Evolutionary conservation across 2,888 invertebrate species (phyloP), one percentile per base, ranked within the genome.

Genomic region (Ormyrus rosae): DNA sequence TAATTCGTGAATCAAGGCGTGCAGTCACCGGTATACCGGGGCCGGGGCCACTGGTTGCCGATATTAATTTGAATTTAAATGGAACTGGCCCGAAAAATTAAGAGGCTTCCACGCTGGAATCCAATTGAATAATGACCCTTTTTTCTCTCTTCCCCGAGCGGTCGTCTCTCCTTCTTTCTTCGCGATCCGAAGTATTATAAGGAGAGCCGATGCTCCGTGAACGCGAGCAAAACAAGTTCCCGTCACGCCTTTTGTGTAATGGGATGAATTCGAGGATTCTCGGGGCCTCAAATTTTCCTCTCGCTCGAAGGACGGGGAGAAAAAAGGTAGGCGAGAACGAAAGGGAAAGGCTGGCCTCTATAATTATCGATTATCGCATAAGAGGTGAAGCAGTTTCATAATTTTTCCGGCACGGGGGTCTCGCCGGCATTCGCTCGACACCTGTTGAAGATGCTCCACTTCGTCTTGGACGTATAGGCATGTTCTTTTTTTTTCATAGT

Each of bases 301-400:
- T 73, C 70, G 65, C 63, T 67, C 63, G 77, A 2, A 34, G 34
- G 45, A n/a, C 9, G 8, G 19, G 34, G 48, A 50, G 13, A 13
- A 11, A 60, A 48, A 46, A 0, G 2, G 34, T 3, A 34, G 48
- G 56, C 61, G n/a, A 19, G 19, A 9, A 65, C n/a, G 53, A n/a
- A 61, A 64, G n/a, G 13, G 8, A 13, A n/a, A 61, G 7, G n/a
- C 51, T 65, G 55, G 10, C 13, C 63, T 60, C 45, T 70, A 61
- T 78, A 89, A 89, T 89, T 89, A 89, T 84, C 86, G 87, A 88
- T 88, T 87, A 88, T 85, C 84, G 84, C 70, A n/a, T 56, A 45
- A 64, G 58, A 19, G 50, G 11, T n/a, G 46, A 13, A 75, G 81
- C 83, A 84, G 83, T 84, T 86, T 86, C 73, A 82, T 86, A 84